A percentile compares a stretch with the other conserved stretches of the same genome.
Conservation (phyloP, 1,140 invertebrate genomes). For the Pogonomyrmex californicus region DNA sequence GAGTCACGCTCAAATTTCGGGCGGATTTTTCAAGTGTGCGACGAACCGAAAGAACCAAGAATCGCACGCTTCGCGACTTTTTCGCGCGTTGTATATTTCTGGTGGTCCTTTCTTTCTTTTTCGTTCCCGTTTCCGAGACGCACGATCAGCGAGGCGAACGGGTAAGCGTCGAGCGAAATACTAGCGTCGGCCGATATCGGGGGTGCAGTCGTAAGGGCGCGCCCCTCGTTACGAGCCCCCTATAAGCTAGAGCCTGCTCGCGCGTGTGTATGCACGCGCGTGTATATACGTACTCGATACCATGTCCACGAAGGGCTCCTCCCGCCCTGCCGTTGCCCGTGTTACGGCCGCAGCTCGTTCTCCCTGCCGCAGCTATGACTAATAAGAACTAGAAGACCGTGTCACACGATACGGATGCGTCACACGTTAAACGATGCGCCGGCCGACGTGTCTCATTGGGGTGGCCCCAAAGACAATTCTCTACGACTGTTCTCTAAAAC, state of each 20-base stretch:
- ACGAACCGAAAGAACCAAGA: background rate
- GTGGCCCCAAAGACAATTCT: background rate
- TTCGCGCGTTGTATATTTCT: background rate
- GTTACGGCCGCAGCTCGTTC: slow-evolving; percentile 67
- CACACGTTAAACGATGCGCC: slow-evolving; percentile 71
- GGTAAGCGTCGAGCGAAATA: slow-evolving; percentile 80
- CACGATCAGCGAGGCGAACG: slow-evolving; percentile 71
- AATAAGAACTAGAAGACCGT: slow-evolving; percentile 75
- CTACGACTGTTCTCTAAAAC: background rate
- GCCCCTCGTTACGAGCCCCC: slow-evolving; percentile 71
- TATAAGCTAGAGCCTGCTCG: slow-evolving; percentile 61
- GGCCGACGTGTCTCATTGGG: background rate
- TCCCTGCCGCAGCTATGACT: slow-evolving; percentile 75
- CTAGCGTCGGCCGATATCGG: slow-evolving; percentile 71
- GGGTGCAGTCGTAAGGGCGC: slow-evolving; percentile 76
- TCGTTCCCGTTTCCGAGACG: slow-evolving; percentile 14
- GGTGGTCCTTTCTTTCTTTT: slow-evolving; percentile 11
- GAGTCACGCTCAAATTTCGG: background rate
- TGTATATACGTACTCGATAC: slow-evolving; percentile 70
- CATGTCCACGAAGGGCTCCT: slow-evolving; percentile 76
- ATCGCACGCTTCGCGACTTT: background rate
- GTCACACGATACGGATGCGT: slow-evolving; percentile 67
- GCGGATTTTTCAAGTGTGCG: background rate
- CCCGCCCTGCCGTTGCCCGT: slow-evolving; percentile 66
- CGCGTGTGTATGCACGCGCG: slow-evolving; percentile 60